phyloP scores from a whole-genome alignment of 2,888 invertebrate genomes.

The Aleiodes leptofemur region DNA sequence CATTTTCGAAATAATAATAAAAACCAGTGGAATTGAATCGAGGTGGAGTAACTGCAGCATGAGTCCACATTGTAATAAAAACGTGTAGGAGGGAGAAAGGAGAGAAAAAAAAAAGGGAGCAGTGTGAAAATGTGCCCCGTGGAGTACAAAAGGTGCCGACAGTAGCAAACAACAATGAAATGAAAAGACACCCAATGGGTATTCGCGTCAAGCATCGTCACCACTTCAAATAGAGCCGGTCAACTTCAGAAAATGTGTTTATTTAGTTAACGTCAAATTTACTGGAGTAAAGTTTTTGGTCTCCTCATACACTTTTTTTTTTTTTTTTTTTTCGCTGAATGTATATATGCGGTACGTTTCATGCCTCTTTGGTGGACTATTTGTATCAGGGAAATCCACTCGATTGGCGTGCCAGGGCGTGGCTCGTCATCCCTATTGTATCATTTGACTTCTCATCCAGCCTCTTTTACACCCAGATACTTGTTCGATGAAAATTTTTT shows the following conservation, averaged over 20 bases:
- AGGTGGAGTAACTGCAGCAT: constrained; percentile 16
- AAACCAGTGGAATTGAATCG: constrained; percentile 36
- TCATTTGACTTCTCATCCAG: constrained; percentile 55
- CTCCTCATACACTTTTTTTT: constrained; percentile 7
- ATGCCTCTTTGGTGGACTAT: constrained; percentile 48
- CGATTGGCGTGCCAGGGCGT: constrained; percentile 70
- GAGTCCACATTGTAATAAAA: constrained; percentile 24
- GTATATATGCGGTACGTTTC: constrained; percentile 30
- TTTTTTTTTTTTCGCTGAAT: constrained; percentile 5
- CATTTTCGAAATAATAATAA: constrained; percentile 18
- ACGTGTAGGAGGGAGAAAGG: not conserved
- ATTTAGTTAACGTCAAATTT: constrained; percentile 75
- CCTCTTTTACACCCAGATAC: constrained; percentile 14
- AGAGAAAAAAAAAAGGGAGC: constrained; percentile 43
- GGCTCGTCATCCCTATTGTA: constrained; percentile 65
- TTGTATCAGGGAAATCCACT: constrained; percentile 59
- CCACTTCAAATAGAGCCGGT: constrained; percentile 73
- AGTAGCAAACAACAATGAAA: constrained; percentile 51
- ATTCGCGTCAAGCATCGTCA: constrained; percentile 50
- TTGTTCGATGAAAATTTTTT: constrained; percentile 31
- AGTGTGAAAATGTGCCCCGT: constrained; percentile 49
- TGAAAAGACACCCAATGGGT: constrained; percentile 35
- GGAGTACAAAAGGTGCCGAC: constrained; percentile 57
- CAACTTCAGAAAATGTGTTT: constrained; percentile 69
- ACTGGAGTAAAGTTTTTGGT: constrained; percentile 58